Evolutionary conservation across 1,140 invertebrate species (phyloP), one percentile per base, ranked within the genome.

Genomic region (Diprion similis): DNA sequence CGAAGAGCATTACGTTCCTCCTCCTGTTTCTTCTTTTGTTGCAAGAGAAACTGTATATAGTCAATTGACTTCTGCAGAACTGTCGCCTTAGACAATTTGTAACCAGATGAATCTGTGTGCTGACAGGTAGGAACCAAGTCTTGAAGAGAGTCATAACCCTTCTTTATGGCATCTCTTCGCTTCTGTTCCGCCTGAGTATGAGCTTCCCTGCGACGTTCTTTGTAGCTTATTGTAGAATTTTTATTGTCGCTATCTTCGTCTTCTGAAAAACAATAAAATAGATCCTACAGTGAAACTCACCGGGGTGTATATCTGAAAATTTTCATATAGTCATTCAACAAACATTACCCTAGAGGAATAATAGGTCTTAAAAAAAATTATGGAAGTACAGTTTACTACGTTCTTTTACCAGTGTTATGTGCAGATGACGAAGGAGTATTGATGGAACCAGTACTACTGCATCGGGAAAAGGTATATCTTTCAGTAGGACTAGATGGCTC

Each of bases 161-260:
- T 97, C 83, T 98, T 99, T 73, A 99, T 99, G 3, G 97, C 97
- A 91, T 99, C 97, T 83, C 97, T 90, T 76, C 98, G 90, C 86
- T 99, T 99, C 86, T 99, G 97, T 87, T 99, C 98, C 4, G 98
- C 98, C 87, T 98, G 96, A 0, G 97, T 99, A 84, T 99, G 97
- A 9, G 97, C 97, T 87, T 99, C 97, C 75, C 97, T 90, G 48
- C 97, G 90, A 45, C 97, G 88, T 80, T 99, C 97, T 87, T 98
- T 98, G 82, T 98, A 98, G 84, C 93, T 97, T 74, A 97, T 86
- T 10, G 94, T 92, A 46, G 94, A 93, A 78, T 89, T 89, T 84
- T 94, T 95, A 78, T 93, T 92, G 83, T 95, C 95, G 81, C 95
- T 95, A 83, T 98, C 96, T 86, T 98, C 97, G 88, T 98, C 96